phyloP scores from a whole-genome alignment of 92 coral and sea anemone species.

The Porites lobata region DNA sequence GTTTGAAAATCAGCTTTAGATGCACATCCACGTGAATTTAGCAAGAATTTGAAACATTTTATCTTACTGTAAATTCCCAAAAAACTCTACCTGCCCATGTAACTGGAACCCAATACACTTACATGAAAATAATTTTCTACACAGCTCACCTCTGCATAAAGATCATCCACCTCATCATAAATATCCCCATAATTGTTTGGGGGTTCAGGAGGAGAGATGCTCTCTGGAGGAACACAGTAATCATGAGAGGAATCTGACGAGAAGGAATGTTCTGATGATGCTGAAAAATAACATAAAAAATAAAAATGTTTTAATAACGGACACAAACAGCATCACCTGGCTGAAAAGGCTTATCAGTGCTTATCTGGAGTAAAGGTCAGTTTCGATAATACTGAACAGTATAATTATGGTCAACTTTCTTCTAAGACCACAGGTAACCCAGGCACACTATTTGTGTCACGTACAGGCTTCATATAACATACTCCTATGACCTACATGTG shows the following conservation, averaged over 20 bases:
- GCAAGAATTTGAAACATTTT: no score
- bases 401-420: neutral
- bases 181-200: neutral
- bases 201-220: constrained; percentile 38
- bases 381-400: neutral
- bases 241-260: constrained; percentile 53
- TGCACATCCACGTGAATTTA: no score
- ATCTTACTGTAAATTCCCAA: neutral
- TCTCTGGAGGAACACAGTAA: constrained; percentile 57
- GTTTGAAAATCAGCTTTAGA: no score
- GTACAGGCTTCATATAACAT: no score
- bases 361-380: neutral
- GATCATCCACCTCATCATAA: constrained; percentile 11
- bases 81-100: no score
- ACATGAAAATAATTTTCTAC: neutral
- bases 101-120: neutral
- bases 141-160: constrained; percentile 30
- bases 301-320: neutral
- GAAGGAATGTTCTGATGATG: constrained; percentile 50
- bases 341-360: neutral
- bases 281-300: neutral
- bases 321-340: neutral
- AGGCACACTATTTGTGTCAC: no score
- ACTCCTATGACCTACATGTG: no score
- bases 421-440: no score